Percentiles rank a stretch among this genome's conserved stretches.
Evolutionary conservation across 2,113 vertebrate species (phyloP).

Genomic region (Mustela lutreola): DNA sequence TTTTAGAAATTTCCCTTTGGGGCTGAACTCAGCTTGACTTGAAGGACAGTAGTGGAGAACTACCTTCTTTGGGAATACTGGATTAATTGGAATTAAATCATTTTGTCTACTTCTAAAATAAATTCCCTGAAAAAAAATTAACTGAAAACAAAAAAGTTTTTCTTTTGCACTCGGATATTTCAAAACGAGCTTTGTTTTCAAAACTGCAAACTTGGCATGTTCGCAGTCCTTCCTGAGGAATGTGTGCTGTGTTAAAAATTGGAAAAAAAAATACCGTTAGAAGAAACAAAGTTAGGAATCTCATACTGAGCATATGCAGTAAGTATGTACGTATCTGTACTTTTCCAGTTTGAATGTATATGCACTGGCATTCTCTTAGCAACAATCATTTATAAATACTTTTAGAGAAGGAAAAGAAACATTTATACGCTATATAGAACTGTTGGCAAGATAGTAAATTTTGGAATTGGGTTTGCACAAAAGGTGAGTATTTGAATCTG

Average conservation of each 20-base stretch:
- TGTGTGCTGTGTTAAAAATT: constrained; percentile 51
- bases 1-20: not conserved
- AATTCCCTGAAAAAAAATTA: not conserved
- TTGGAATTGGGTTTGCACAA: constrained; percentile 1
- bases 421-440: not conserved
- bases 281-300: constrained; percentile 55
- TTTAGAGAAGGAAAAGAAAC: not conserved
- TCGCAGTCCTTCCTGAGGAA: constrained; percentile 61
- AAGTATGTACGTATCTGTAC: not conserved
- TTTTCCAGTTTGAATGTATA: not conserved
- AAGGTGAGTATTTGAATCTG: not conserved
- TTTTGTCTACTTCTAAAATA: constrained; percentile 39
- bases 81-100: constrained; percentile 22
- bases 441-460: not conserved
- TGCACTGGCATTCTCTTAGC: not conserved
- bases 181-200: constrained; percentile 73
- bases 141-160: constrained; percentile 34
- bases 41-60: not conserved
- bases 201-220: constrained; percentile 66
- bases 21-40: not conserved
- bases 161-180: constrained; percentile 52
- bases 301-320: not conserved
- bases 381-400: not conserved
- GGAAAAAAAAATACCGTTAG: constrained; percentile 38
- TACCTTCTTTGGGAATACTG: constrained; percentile 39